phyloP scores from a whole-genome alignment of 2,113 vertebrate genomes.

The Rhea pennata region DNA sequence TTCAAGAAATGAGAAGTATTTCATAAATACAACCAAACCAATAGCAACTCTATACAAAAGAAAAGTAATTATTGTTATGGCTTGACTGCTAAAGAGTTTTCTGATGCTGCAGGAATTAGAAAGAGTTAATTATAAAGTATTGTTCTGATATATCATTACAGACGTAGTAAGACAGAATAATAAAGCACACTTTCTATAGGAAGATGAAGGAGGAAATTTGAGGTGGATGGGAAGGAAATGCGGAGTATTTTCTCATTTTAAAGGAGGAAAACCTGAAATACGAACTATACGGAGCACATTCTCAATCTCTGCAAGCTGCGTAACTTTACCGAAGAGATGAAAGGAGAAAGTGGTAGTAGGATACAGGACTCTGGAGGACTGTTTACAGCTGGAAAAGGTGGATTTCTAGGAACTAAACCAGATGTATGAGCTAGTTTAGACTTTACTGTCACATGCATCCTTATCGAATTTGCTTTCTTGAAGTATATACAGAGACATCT shows the following conservation, averaged over 20 bases:
- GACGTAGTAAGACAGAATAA: not conserved
- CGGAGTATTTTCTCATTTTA: not conserved
- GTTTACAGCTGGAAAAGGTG: not conserved
- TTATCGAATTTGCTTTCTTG: not conserved
- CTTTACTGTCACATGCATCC: not conserved
- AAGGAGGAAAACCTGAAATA: not conserved
- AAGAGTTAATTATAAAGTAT: not conserved
- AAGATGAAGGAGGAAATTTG: not conserved
- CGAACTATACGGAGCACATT: not conserved
- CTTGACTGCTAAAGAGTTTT: not conserved
- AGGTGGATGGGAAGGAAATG: not conserved
- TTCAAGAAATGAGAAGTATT: not conserved
- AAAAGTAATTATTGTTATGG: not conserved
- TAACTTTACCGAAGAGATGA: no score
- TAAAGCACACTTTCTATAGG: not conserved
- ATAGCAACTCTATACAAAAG: not conserved
- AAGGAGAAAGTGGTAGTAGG: not conserved
- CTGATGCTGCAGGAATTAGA: not conserved
- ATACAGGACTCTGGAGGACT: no score
- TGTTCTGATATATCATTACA: not conserved
- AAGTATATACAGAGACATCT: not conserved
- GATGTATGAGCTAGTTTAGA: not conserved
- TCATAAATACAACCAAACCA: not conserved
- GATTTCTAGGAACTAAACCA: fast-evolving
- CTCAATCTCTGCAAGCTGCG: not conserved